phyloP scores from a whole-genome alignment of 2,888 invertebrate species.

The Glaucopsyche alexis region DNA sequence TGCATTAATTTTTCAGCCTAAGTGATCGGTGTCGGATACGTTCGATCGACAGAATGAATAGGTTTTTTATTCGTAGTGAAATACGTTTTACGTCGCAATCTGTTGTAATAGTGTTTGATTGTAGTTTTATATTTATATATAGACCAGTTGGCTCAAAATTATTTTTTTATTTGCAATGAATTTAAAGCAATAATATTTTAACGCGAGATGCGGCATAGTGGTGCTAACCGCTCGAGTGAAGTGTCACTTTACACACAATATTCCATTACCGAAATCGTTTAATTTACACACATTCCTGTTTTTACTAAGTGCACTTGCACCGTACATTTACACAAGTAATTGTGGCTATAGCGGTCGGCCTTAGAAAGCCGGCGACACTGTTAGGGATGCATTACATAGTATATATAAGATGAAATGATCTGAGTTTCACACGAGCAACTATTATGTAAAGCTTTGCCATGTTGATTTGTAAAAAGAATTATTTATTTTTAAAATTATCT shows the following conservation, averaged over 20 bases:
- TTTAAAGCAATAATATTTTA: conserved; percentile 34
- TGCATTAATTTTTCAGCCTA: conserved; percentile 71
- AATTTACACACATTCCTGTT: conserved; percentile 27
- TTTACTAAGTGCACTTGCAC: neutral
- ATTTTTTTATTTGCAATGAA: conserved; percentile 18
- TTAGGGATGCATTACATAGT: conserved; percentile 27
- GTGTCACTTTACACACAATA: conserved; percentile 4
- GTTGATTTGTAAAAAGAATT: conserved; percentile 34
- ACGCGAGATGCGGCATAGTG: conserved; percentile 28
- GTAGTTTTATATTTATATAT: conserved; percentile 18
- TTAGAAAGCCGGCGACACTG: conserved; percentile 20
- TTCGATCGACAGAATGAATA: conserved; percentile 43
- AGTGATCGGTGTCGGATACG: conserved; percentile 55
- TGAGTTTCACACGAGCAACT: conserved; percentile 46
- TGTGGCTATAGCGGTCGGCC: conserved; percentile 1
- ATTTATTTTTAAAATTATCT: conserved; percentile 36
- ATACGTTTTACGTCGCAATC: conserved; percentile 19
- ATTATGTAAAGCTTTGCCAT: conserved; percentile 35
- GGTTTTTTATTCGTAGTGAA: conserved; percentile 24
- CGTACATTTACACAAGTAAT: conserved; percentile 21
- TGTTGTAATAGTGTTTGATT: conserved; percentile 23
- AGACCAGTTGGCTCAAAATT: conserved; percentile 11
- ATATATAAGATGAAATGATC: conserved; percentile 46
- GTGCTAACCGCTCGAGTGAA: conserved; percentile 31
- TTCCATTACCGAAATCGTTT: conserved; percentile 10